phyloP scores from a whole-genome alignment of 2,888 invertebrate species.

The Eupithecia subumbrata region DNA sequence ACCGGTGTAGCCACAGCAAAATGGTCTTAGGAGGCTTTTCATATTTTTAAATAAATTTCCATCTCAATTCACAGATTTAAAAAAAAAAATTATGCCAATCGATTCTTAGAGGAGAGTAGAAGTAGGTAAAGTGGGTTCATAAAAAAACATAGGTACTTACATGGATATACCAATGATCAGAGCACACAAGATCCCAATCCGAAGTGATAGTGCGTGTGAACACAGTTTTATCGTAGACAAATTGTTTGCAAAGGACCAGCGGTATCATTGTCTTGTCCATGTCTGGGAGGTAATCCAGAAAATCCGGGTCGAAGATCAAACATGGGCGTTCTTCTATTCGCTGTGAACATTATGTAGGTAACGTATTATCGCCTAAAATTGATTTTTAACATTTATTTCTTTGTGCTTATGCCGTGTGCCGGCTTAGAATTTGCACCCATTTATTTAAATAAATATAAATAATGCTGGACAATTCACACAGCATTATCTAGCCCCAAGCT shows the following conservation, averaged over 20 bases:
- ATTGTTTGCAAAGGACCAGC: conserved; percentile 65
- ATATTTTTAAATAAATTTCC: too few relatives aligned
- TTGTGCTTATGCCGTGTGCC: too few relatives aligned
- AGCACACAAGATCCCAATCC: conserved; percentile 87
- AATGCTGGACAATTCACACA: too few relatives aligned
- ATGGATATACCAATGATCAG: conserved; percentile 81
- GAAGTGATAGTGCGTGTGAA: conserved; percentile 86
- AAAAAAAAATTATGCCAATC: too few relatives aligned
- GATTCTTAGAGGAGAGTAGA: too few relatives aligned
- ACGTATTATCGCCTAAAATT: neutral
- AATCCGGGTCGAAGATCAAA: conserved; percentile 73
- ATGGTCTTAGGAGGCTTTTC: too few relatives aligned
- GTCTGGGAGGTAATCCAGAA: conserved; percentile 55
- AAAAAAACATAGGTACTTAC: conserved; percentile 40
- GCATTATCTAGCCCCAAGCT: too few relatives aligned
- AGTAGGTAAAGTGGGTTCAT: neutral
- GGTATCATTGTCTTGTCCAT: conserved; percentile 63
- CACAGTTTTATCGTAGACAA: conserved; percentile 82
- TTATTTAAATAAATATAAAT: too few relatives aligned
- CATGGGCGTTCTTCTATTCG: conserved; percentile 70
- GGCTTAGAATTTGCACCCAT: too few relatives aligned
- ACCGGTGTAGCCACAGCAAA: too few relatives aligned
- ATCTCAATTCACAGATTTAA: too few relatives aligned
- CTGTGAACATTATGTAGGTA: conserved; percentile 51
- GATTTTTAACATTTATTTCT: neutral